Evolutionary conservation across 2,113 vertebrate species (phyloP), one percentile per base, ranked within the genome.

Genomic region (Forbesichthys agassizii): DNA sequence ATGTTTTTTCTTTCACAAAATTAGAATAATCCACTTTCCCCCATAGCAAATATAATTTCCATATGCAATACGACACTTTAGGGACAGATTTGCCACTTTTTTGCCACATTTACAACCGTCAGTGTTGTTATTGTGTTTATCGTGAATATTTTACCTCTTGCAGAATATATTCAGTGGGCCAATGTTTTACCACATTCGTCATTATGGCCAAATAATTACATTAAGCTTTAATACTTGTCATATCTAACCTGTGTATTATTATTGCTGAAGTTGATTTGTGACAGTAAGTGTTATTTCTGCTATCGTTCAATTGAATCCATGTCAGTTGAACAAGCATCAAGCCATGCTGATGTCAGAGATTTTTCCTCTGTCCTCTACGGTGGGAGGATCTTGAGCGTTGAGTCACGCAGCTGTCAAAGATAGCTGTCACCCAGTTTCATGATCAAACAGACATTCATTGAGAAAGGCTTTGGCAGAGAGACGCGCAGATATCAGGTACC

Each of bases 321-420:
- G 88, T 88, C 80, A 87, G 76, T 79, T 78, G 76, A 85, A 78
- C 78, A 69, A 36, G 27, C 47, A 12, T 5, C 64, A 60, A 83
- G 86, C 79, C 84, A 79, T 74, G 86, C 89, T 90, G 88, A 92
- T 92, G 91, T 92, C 90, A 91, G 86, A 89, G 82, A 66, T 88
- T 88, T 87, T 71, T 79, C 63, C 87, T 74, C 76, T 82, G 82
- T 78, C 79, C 84, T 78, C 77, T 76, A 33, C 74, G 76, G 91
- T 89, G 92, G 92, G 92, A 89, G 93, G 92, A 89, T 86, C 91
- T 91, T 59, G 83, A 77, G 85, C 83, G 86, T 88, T 89, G 91
- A 93, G 91, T 93, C 91, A 93, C 91, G 89, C 93, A 94, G 93
- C 93, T 94, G 93, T 94, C 93, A 94, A 90, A 92, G 92, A 92